A percentile compares a stretch with the other conserved stretches of the same genome.
These are phyloP conservation scores for Odontamblyopus lacepedii DNA, from an alignment of 2,797 vertebrate genomes.

Conservation along the genomic window DNA sequence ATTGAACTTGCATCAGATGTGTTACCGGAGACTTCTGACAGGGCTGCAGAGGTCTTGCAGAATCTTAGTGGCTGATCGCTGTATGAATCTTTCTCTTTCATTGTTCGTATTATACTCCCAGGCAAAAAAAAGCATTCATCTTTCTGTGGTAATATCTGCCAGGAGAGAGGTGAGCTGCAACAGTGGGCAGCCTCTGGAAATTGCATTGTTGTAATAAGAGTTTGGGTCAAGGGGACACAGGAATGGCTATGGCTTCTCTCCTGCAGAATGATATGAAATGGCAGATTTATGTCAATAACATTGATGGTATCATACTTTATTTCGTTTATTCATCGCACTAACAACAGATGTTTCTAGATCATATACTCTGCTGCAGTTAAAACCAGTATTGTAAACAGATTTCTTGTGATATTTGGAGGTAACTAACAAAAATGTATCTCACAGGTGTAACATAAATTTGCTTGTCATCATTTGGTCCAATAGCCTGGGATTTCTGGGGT, in stretches of 20 bases:
- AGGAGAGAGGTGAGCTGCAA: slow-evolving; percentile 34
- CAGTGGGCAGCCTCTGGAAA: slow-evolving; percentile 29
- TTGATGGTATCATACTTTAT: slow-evolving; percentile 66
- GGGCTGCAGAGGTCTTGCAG: slow-evolving; percentile 37
- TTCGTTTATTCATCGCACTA: slow-evolving; percentile 47
- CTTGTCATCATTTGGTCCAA: too few relatives aligned
- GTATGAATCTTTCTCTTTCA: slow-evolving; percentile 63
- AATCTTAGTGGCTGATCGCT: slow-evolving; percentile 54
- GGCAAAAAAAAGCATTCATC: slow-evolving; percentile 38
- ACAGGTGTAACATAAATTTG: too few relatives aligned
- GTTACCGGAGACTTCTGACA: slow-evolving; percentile 42
- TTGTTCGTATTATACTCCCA: slow-evolving; percentile 36
- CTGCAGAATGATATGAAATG: slow-evolving; percentile 28
- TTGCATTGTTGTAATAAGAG: slow-evolving; percentile 20
- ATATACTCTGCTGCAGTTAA: too few relatives aligned
- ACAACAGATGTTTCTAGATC: too few relatives aligned
- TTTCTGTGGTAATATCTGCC: slow-evolving; percentile 42
- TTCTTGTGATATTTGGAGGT: too few relatives aligned
- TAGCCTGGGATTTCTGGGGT: too few relatives aligned
- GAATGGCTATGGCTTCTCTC: slow-evolving; percentile 22
- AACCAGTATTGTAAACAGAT: too few relatives aligned
- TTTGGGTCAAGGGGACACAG: slow-evolving; percentile 34
- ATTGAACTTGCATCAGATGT: slow-evolving; percentile 62
- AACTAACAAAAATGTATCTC: too few relatives aligned
- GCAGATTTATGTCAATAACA: slow-evolving; percentile 68